Base-by-base conservation (phyloP, 2,797 vertebrate species). In the Helostoma temminkii region DNA sequence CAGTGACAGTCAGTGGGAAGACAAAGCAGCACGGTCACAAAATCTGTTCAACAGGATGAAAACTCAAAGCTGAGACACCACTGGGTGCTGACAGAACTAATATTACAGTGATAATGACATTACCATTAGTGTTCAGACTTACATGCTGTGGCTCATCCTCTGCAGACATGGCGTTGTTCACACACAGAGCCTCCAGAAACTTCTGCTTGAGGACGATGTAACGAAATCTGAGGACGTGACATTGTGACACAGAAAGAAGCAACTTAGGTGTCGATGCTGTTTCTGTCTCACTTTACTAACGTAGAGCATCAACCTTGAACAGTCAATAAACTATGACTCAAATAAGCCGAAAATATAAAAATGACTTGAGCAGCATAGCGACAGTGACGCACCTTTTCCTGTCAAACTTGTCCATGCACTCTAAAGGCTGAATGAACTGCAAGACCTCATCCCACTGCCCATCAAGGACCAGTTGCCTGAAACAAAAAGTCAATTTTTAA, bases 361-460 rank as follows among this genome's bases (percentile, higher is more conserved):
- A 12, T 15, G 21, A 64, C 43, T 4, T 18, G 3, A 16, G 26
- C 16, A 16, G 26, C 16, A 14, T 0, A 22, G 2, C 4, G 37
- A 52, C 9, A n/a, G 32, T 4, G 19, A 47, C 66, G 30, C 82
- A 98, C 98, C 96, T 96, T 95, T 98, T 99, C 74, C 93, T 95
- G 92, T 99, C 97, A 91, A 99, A 99, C 90, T 99, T 99, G 80
- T 99, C 98, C 98, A 99, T 98, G 88, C 96, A 95, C 88, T 99
- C 98, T 59, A 99, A 90, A 71, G 98, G 98, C 79, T 99, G 98
- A 91, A 99, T 99, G 85, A 99, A 99, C 48, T 99, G 97, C 89
- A 99, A 93, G 80, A 99, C 97, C 68, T 99, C 98, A 84, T 99
- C 98, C 98, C 98, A 99, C 56, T 99, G 98, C 45, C 98, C 98